Evolutionary conservation across 2,113 vertebrate species (phyloP).

Genomic region (Terrapene triunguis): DNA sequence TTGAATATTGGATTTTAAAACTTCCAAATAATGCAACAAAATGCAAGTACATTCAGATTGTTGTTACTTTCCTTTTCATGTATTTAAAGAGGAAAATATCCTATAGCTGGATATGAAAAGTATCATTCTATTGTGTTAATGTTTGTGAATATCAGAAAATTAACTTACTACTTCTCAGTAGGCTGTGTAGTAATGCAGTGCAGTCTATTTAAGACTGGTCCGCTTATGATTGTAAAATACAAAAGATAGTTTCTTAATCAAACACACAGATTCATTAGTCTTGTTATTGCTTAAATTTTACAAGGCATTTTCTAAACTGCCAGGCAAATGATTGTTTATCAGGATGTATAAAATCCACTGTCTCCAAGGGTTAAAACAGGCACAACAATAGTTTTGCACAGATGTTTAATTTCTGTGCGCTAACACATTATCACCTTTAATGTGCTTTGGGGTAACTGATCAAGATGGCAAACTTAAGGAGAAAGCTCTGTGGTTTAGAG

Average conservation of each 20-base stretch:
- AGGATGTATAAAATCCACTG: not conserved
- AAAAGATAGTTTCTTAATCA: not conserved
- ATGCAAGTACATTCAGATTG: not conserved
- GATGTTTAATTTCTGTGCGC: not conserved
- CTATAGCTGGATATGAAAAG: not conserved
- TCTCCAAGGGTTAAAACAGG: not conserved
- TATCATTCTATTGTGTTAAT: not conserved
- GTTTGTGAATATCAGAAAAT: not conserved
- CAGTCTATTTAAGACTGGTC: not conserved
- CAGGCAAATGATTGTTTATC: not conserved
- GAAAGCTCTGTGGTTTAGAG: not conserved
- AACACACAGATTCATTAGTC: not conserved
- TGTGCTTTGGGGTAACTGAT: not conserved
- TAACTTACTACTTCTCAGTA: not conserved
- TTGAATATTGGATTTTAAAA: not conserved
- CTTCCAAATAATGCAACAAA: rapidly evolving
- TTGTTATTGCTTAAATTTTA: not conserved
- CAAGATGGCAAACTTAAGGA: not conserved
- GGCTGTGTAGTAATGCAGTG: not conserved
- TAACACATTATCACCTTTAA: not conserved
- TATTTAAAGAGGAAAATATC: not conserved
- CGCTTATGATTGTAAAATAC: not conserved
- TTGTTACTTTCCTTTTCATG: not conserved
- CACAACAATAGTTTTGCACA: not conserved
- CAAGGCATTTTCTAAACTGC: not conserved